Evolutionary conservation across 2,113 vertebrate species (phyloP), one percentile per base, ranked within the genome.

Genomic region (Rostratula benghalensis): DNA sequence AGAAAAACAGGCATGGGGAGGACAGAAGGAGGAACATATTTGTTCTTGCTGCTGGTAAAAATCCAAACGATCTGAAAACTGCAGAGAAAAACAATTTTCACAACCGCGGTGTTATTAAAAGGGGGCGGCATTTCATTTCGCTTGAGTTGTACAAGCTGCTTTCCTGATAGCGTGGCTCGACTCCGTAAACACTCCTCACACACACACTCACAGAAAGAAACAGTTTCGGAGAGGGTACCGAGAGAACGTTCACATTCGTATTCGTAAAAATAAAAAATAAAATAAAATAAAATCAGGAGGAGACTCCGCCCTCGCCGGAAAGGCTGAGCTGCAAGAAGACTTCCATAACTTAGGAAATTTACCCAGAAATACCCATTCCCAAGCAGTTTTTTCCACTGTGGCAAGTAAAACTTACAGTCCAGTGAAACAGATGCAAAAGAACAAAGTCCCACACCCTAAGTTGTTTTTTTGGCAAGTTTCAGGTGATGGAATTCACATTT

Each of bases 1-100:
- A 90, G 70, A 57, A 83, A 95, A 96, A 88, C 67, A 91, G 81
- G 46, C 17, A 4, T 0, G 11, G 43, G 37, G 93, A 77, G 46
- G 79, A 86, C 95, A 96, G 93, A 97, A 90, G 90, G 91, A 97
- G 97, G 68, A 97, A 82, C 65, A 71, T 93, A 87, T 93, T 96
- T 96, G 87, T 73, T 94, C 97, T 78, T 69, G 79, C 61, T 88
- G 78, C 39, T 95, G 91, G 90, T 92, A 93, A 85, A 94, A 95
- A 85, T 90, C 76, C 92, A 95, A 96, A 39, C 39, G 39, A 39
- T 39, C 11, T 39, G 39, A 39, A 39, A 39, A 39, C 39, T 39
- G 39, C 39, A 39, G 39, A 39, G 39, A 39, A 95, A 91, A 95
- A 85, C 68, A 92, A 77, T 50, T 64, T 77, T 86, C 79, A 56